phyloP scores from a whole-genome alignment of 2,888 invertebrate genomes.

The Phaonia tiefii region DNA sequence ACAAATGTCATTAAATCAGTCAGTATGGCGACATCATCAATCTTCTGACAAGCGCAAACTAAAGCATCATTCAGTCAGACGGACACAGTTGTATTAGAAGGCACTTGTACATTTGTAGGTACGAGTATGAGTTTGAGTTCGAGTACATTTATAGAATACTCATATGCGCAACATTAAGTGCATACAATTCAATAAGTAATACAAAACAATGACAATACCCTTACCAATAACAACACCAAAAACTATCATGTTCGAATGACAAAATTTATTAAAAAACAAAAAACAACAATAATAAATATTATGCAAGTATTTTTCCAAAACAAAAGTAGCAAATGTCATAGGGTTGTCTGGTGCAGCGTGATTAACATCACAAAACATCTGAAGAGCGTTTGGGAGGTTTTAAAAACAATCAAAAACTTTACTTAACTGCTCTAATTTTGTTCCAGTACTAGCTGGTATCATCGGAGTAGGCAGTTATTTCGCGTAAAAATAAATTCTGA shows the following conservation, averaged over 20 bases:
- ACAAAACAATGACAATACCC: constrained; percentile 26
- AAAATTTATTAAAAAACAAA: constrained; percentile 24
- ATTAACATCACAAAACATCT: no score
- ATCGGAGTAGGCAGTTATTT: no score
- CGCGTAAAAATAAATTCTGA: no score
- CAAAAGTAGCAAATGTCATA: no score
- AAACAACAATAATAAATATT: constrained; percentile 39
- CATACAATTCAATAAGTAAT: constrained; percentile 43
- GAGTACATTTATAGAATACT: neutral
- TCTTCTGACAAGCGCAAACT: constrained; percentile 57
- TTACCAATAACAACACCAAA: constrained; percentile 32
- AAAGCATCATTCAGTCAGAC: neutral
- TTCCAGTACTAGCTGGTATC: no score
- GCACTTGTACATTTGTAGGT: neutral
- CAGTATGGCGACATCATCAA: constrained; percentile 72
- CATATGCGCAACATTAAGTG: constrained; percentile 52
- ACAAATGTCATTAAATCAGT: constrained; percentile 72
- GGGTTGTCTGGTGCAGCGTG: no score
- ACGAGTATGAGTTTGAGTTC: no score
- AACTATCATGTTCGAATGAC: constrained; percentile 46
- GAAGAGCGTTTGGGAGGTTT: no score
- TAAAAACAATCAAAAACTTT: no score
- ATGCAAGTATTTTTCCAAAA: constrained; percentile 29
- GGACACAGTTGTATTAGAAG: neutral
- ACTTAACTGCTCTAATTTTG: no score